Base-by-base conservation (phyloP, 1,140 invertebrate genomes). In the Mylabris phalerata region DNA sequence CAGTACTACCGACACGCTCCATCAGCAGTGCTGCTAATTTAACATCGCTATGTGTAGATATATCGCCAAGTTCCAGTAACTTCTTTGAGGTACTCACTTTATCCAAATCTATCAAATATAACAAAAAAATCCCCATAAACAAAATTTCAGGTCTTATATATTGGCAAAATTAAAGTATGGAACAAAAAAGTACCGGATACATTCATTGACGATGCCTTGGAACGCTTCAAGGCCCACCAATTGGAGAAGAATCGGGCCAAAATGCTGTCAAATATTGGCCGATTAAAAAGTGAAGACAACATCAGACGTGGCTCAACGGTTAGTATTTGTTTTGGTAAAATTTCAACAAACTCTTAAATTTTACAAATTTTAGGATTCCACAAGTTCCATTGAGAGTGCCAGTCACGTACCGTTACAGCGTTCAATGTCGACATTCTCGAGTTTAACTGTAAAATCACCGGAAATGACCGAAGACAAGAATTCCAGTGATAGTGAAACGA, bases 121-220 rank as follows among this genome's bases (percentile, higher is more conserved):
- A 19, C 19, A 19, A 19, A 19, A 19, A 19, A 19, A 19, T 19
- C 19, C 19, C 19, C 1, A 19, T 19, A 19, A 19, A 19, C 19
- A 19, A 19, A 45, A 43, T 55, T 78, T 26, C 71, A 92, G 86
- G 89, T 93, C 0, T 77, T 93, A 44, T 94, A 94, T 71, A 84
- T 92, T 55, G 92, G 92, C 2, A 93, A 92, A 77, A 90, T 93
- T 6, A 84, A 86, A 60, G 87, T 93, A 55, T 87, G 87, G 38
- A 85, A 89, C 71, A 83, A 87, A 71, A 92, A 91, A 71, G 89
- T 95, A 13, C 87, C 90, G 3, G 87, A 90, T 64, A 83, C 85
- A 0, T 89, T 95, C 63, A 93, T 96, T 57, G 93, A 98, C 71
- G 92, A 95, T 69, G 89, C 92, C 9, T 75, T 95, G 38, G 81